Evolutionary conservation across 1,140 invertebrate genomes (phyloP).

Genomic region (Saccostrea echinata): DNA sequence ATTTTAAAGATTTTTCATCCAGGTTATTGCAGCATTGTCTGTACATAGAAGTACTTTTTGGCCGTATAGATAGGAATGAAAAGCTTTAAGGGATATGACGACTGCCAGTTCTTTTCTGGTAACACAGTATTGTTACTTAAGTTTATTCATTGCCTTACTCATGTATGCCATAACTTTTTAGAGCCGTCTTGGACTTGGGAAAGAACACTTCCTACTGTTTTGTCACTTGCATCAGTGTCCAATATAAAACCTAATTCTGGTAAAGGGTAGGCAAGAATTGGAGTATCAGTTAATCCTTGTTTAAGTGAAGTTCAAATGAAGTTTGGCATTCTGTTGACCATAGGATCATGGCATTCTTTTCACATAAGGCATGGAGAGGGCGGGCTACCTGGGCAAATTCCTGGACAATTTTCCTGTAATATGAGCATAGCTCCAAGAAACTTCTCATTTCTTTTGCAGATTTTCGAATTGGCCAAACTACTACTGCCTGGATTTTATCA

Average conservation of each 20-base stretch:
- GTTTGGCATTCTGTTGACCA: background rate
- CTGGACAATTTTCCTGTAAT: background rate
- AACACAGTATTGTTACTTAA: too few species aligned
- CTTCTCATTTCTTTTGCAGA: conserved; percentile 10
- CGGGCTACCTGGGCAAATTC: background rate
- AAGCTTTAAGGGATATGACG: too few species aligned
- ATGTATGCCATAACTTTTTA: background rate
- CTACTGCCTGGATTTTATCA: conserved; percentile 61
- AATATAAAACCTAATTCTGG: conserved; percentile 72
- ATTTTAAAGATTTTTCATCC: conserved; percentile 60
- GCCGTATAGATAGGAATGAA: too few species aligned
- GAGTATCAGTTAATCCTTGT: conserved; percentile 54
- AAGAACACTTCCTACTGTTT: background rate
- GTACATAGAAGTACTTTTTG: conserved; percentile 61
- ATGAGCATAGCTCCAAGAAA: conserved; percentile 29
- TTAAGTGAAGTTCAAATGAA: conserved; percentile 57
- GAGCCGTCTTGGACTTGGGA: background rate
- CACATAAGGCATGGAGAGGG: background rate
- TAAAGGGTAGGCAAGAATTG: conserved; percentile 68
- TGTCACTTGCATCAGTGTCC: conserved; percentile 79
- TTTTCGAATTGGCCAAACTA: conserved; percentile 2
- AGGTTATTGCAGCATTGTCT: conserved; percentile 69
- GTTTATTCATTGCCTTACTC: background rate
- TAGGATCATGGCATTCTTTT: background rate
- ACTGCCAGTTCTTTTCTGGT: too few species aligned